Percentiles rank a stretch among this genome's conserved stretches.
phyloP scores from a whole-genome alignment of 2,888 invertebrate species.

The Anagyrus pseudococci region DNA sequence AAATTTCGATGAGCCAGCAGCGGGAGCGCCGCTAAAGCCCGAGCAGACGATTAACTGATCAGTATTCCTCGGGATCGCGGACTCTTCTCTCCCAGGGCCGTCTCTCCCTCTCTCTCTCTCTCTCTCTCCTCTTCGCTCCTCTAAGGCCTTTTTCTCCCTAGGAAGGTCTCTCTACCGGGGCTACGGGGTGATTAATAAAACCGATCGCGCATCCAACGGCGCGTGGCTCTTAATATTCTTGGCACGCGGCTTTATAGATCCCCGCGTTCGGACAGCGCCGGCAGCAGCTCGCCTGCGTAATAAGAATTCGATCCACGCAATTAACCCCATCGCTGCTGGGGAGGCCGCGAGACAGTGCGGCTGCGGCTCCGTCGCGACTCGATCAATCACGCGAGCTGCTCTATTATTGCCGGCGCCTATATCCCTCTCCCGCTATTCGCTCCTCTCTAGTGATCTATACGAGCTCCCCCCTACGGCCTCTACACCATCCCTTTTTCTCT shows the following conservation, averaged over 20 bases:
- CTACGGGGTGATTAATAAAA: constrained; percentile 41
- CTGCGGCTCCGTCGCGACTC: constrained; percentile 10
- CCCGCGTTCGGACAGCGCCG: no score
- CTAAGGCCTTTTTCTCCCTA: no score
- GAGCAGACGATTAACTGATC: constrained; percentile 40
- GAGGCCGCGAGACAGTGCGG: no score
- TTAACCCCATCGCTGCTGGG: constrained; percentile 33
- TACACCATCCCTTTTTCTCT: no score
- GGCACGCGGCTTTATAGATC: constrained; percentile 35
- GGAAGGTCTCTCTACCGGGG: no score
- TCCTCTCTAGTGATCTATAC: no score
- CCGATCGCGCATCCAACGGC: constrained; percentile 28
- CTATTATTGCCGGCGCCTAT: constrained; percentile 38
- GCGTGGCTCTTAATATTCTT: constrained; percentile 41
- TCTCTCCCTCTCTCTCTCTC: background rate
- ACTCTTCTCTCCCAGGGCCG: background rate
- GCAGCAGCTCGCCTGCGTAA: constrained; percentile 25
- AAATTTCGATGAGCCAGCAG: constrained; percentile 42
- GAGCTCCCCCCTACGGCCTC: no score
- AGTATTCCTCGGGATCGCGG: constrained; percentile 40
- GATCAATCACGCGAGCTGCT: constrained; percentile 36
- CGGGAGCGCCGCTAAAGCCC: background rate
- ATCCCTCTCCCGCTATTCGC: no score
- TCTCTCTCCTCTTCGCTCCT: constrained; percentile 18
- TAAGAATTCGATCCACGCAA: constrained; percentile 39